These are phyloP conservation scores for Borostomias antarcticus DNA, from an alignment of 2,797 vertebrate genomes.

Conservation along the genomic window DNA sequence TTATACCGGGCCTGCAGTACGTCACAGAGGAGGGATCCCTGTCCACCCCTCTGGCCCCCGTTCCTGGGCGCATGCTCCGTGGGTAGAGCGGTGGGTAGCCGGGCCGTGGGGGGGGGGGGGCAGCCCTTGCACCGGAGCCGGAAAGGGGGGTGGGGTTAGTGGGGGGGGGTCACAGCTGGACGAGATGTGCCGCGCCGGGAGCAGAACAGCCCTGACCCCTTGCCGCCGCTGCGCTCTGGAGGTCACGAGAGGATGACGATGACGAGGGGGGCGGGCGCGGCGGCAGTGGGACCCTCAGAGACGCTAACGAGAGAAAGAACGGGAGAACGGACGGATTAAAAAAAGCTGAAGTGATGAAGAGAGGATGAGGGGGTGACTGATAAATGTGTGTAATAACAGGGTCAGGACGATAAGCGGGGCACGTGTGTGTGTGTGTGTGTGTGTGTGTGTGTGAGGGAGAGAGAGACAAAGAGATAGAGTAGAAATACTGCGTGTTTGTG, in stretches of 20 bases:
- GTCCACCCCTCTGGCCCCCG: constrained; percentile 37
- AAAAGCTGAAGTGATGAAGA: background rate
- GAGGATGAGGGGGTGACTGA: constrained; percentile 13
- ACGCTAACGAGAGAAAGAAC: background rate
- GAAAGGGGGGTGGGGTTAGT: constrained; percentile 30
- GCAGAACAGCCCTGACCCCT: constrained; percentile 42
- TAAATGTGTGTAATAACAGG: constrained; percentile 15
- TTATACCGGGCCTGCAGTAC: constrained; percentile 42
- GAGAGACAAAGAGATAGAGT: background rate
- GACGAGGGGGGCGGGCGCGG: constrained; percentile 10
- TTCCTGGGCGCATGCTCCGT: constrained; percentile 31
- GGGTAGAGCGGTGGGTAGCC: constrained; percentile 36
- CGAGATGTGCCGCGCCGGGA: constrained; percentile 26
- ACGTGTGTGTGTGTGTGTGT: background rate
- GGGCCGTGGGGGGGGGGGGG: too few species aligned
- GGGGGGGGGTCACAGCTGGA: constrained; percentile 44
- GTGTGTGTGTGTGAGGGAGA: background rate
- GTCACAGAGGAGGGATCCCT: constrained; percentile 48
- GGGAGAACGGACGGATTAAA: constrained; percentile 26
- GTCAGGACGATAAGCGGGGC: background rate
- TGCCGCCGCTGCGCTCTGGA: constrained; percentile 48
- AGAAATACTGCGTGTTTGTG: constrained; percentile 3
- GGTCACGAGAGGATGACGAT: constrained; percentile 31
- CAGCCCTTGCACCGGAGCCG: constrained; percentile 38
- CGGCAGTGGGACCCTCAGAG: background rate